Base-by-base conservation (phyloP, 2,797 vertebrate species). In the Coilia nasus region DNA sequence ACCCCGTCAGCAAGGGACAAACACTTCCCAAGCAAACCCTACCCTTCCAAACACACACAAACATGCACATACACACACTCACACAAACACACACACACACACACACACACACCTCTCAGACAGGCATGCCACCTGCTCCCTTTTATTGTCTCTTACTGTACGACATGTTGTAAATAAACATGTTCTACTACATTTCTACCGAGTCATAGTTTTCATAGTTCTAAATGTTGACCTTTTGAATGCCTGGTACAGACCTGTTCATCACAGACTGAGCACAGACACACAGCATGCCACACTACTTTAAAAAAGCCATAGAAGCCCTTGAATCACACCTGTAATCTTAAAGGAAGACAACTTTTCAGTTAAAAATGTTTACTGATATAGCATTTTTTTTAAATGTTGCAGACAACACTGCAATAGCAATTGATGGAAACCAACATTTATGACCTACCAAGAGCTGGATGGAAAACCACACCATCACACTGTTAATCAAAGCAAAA, bases 1-100 rank as follows among this genome's bases (percentile, higher is more conserved):
- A 88, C 84, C 10, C 81, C 80, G 86, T 95, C 90, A 94, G 90
- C 92, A 93, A 44, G 71, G 71, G 71, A 78, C 71, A 78, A 78
- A 78, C 71, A 78, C 31, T 78, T 17, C 71, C 71, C 35, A 7
- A 21, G 15, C 71, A 44, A 10, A 9, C 62, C 25, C 28, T 5
- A 67, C 71, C 14, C 71, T 7, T 17, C 15, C 62, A 25, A 21
- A 64, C n/a, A 64, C 59, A 62, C 19, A 62, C 59, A 71, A 28
- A 75, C 31, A 75, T 14, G 35, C 28, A 41, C 67, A 75, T 17
- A 71, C 28, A 15, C 12, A 44, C 71, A 21, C 17, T 41, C 71
- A 78, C 17, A 44, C 50, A 54, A 2, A 54, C 50, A 54, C 50
- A 3, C 50, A 54, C 50, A 54, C 50, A 54, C 50, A 41, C 31